Evolutionary conservation across 2,797 vertebrate genomes (phyloP), one percentile per base, ranked within the genome.

Genomic region (Sphenopsis melanotis): DNA sequence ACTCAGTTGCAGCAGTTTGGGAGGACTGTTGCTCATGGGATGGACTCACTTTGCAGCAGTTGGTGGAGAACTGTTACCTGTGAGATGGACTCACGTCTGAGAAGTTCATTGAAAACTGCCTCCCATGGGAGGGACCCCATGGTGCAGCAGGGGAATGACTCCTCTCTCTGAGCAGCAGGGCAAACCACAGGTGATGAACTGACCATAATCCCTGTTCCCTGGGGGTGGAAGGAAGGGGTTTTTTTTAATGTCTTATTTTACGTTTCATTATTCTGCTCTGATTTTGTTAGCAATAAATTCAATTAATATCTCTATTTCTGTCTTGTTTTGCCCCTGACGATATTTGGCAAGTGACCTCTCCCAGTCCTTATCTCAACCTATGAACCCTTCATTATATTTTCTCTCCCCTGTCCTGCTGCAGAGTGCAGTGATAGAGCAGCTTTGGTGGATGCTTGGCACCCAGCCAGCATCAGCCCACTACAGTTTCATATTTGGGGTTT

Each of bases 191-290:
- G 9, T 39, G 24, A 53, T 39, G 20, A 46, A 30, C 7, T 59
- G 13, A 60, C 11, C n/a, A 21, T 21, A 69, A 60, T 24, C 20
- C 19, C 24, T 2, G 3, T 30, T 46, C 16, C 30, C 17, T 26
- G 11, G 2, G 39, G 9, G 3, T 4, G 5, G 8, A 68, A 14
- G n/a, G 8, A n/a, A 52, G 18, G 22, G 12, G 0, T 1, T 60
- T 37, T 44, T 53, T 69, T 20, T 13, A 26, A 41, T 53, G 34
- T 47, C 55, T 69, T 34, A 30, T 30, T 69, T 30, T 76, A 61
- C 11, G 55, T 61, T 3, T 69, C 20, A 30, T 53, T 61, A 10
- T 47, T 53, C 34, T 61, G 30, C 30, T 41, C 24, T 55, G 26
- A 12, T 61, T 69, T 47, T 47, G 30, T 26, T 47, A 61, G 14